Percentiles rank a stretch among this genome's conserved stretches.
These are phyloP conservation scores for Cheiracanthium punctorium DNA, from an alignment of 2,888 invertebrate genomes.

Conservation along the genomic window DNA sequence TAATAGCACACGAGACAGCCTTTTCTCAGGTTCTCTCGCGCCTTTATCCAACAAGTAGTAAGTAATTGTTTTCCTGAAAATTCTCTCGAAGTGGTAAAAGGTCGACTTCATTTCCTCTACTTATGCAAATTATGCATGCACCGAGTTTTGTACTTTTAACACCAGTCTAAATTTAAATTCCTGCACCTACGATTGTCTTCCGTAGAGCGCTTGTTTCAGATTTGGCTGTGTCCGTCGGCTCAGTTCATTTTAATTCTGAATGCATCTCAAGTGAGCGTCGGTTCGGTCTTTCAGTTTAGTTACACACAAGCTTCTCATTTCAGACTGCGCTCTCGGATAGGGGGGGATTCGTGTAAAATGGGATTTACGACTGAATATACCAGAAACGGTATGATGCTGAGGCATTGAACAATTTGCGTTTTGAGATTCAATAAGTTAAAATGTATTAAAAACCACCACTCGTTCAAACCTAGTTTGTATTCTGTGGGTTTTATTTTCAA, in stretches of 20 bases:
- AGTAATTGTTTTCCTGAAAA: constrained; percentile 4
- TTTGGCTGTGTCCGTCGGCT: background rate
- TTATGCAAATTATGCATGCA: constrained; percentile 6
- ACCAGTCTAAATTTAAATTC: background rate
- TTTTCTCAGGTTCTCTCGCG: background rate
- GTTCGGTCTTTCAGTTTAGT: background rate
- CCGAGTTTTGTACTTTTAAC: background rate
- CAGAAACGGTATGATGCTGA: too few species aligned
- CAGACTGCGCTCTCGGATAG: background rate
- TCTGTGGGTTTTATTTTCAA: too few species aligned
- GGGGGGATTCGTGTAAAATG: background rate
- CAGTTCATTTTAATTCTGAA: background rate
- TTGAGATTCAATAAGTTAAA: too few species aligned
- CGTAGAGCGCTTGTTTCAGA: background rate
- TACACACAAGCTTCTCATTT: background rate
- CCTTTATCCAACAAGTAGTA: background rate
- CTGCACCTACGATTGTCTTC: background rate
- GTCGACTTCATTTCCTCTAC: constrained; percentile 7
- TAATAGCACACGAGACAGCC: too few species aligned
- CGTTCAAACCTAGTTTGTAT: too few species aligned
- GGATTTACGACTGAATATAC: background rate
- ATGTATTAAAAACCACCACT: too few species aligned
- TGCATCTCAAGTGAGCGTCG: background rate
- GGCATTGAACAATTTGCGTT: too few species aligned
- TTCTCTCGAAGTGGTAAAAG: background rate